Evolutionary conservation across 2,113 vertebrate species (phyloP).

Genomic region (Myrmecophaga tridactyla): DNA sequence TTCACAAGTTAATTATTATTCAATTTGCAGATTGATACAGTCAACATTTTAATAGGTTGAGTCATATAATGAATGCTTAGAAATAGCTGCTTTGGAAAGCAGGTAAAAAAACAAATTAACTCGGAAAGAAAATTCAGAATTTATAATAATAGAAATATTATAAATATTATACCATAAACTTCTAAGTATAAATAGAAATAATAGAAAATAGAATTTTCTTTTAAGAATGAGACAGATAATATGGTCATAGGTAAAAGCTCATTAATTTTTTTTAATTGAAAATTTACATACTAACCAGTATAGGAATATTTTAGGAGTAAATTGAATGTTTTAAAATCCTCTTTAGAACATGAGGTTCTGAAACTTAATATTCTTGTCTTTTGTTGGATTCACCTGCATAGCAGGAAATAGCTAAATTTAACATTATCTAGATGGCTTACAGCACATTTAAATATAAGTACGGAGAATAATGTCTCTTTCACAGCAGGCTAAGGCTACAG

Average conservation of each 20-base stretch:
- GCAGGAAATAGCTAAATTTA: neutral
- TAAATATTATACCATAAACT: too few relatives aligned
- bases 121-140: constrained; percentile 5
- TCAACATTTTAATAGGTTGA: constrained; percentile 36
- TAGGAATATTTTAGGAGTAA: neutral
- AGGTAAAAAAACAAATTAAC: constrained; percentile 37
- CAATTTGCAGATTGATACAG: neutral
- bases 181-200: neutral
- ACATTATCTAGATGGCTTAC: neutral
- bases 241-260: neutral
- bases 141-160: too few relatives aligned
- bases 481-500: neutral
- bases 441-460: neutral
- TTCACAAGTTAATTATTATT: constrained; percentile 50
- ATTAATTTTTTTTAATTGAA: neutral
- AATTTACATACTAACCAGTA: neutral
- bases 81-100: constrained; percentile 16
- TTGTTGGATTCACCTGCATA: neutral
- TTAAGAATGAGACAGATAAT: constrained; percentile 1
- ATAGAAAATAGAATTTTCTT: constrained; percentile 18
- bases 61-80: constrained; percentile 11
- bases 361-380: neutral
- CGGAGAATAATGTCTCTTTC: neutral
- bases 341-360: neutral
- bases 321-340: neutral